phyloP scores from a whole-genome alignment of 2,113 vertebrate species.

The Polypterus bichir region DNA sequence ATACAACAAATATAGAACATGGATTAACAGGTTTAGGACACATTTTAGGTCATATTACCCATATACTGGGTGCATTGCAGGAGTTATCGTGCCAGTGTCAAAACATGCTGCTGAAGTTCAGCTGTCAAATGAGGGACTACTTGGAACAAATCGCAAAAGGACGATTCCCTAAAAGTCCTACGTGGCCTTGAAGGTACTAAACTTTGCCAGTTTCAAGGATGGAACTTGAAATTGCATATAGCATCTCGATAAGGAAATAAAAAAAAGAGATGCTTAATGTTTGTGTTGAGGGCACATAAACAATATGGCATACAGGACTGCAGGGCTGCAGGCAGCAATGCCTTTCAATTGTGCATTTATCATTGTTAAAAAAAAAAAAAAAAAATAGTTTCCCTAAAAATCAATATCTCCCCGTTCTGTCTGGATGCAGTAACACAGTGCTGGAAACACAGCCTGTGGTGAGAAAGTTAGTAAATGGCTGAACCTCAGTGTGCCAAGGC shows the following conservation, averaged over 20 bases:
- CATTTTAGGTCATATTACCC: too few species aligned
- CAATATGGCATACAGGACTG: slow-evolving; percentile 32
- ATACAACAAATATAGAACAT: too few species aligned
- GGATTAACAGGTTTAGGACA: too few species aligned
- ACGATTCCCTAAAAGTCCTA: too few species aligned
- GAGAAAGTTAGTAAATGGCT: background rate
- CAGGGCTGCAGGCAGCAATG: slow-evolving; percentile 4
- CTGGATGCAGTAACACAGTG: background rate
- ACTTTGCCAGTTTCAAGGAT: too few species aligned
- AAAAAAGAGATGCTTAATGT: slow-evolving; percentile 23
- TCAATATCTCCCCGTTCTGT: slow-evolving; percentile 1
- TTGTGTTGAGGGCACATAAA: slow-evolving; percentile 38
- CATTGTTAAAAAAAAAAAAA: background rate
- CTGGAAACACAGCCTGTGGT: background rate
- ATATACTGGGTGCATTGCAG: too few species aligned
- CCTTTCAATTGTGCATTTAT: slow-evolving; percentile 3
- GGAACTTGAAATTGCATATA: slow-evolving; percentile 12
- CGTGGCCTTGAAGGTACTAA: too few species aligned
- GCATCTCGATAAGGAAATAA: slow-evolving; percentile 5
- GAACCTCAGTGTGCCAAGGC: background rate
- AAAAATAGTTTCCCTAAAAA: background rate
- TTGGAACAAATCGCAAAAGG: too few species aligned
- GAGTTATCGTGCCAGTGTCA: too few species aligned
- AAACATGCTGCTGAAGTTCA: too few species aligned
- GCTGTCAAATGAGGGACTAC: too few species aligned